Conservation (phyloP, 2,113 vertebrate genomes). For the Ciconia maguari region DNA sequence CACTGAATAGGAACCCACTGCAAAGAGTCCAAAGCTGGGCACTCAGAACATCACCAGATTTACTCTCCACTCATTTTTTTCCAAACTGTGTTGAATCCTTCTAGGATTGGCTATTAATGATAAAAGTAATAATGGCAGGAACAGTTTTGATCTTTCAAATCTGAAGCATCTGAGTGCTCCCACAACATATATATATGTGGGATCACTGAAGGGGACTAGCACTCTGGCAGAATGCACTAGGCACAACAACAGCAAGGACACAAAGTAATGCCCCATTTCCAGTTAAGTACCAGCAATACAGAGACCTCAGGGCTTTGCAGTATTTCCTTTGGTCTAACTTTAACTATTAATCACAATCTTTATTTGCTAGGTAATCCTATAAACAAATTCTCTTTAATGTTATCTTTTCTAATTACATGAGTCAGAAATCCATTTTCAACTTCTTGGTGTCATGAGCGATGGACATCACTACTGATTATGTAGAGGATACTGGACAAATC, state of each 20-base stretch:
- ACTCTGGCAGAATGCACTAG: not conserved
- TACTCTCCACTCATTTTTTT: not conserved
- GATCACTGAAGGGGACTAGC: not conserved
- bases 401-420: not conserved
- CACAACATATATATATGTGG: not conserved
- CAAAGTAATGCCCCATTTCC: not conserved
- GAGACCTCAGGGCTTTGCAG: not conserved
- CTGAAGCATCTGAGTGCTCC: not conserved
- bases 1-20: not conserved
- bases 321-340: not conserved
- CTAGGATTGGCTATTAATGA: not conserved
- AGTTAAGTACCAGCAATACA: not conserved
- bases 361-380: not conserved
- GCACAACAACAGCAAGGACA: not conserved
- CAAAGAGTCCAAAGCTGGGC: not conserved
- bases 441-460: not conserved
- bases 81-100: not conserved
- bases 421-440: not conserved
- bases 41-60: not conserved
- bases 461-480: not conserved
- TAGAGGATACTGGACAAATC: not conserved
- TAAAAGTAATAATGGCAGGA: not conserved
- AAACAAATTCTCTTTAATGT: not conserved
- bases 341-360: not conserved
- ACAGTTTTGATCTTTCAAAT: not conserved